A percentile compares a stretch with the other conserved stretches of the same genome.
Evolutionary conservation across 2,113 vertebrate genomes (phyloP).

Genomic region (Zosterops pallidus): DNA sequence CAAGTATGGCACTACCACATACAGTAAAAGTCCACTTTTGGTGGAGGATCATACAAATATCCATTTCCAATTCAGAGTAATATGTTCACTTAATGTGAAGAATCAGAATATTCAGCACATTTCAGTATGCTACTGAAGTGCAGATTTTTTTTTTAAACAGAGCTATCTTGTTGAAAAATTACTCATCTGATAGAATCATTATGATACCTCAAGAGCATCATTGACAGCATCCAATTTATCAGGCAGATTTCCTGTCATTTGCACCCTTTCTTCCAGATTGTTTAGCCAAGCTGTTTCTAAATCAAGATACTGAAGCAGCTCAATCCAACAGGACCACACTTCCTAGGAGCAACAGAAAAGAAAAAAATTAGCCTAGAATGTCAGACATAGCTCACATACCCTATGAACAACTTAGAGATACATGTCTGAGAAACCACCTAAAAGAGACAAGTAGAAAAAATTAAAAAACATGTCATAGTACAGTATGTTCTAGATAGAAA

Average conservation of each 20-base stretch:
- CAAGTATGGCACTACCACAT: not conserved
- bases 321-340: slow-evolving; percentile 99
- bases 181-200: not conserved
- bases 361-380: not conserved
- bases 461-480: not conserved
- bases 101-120: not conserved
- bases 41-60: not conserved
- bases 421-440: not conserved
- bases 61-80: not conserved
- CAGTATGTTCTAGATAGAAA: not conserved
- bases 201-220: slow-evolving; percentile 88
- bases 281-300: slow-evolving; percentile 89
- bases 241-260: slow-evolving; percentile 79
- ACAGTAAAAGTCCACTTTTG: not conserved
- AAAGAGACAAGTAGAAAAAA: not conserved
- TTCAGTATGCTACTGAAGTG: not conserved
- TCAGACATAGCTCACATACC: not conserved
- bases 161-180: not conserved
- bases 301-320: slow-evolving; percentile 93
- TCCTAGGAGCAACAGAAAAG: slow-evolving; percentile 74
- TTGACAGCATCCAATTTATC: slow-evolving; percentile 81
- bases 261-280: slow-evolving; percentile 85
- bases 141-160: not conserved
- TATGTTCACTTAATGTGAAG: not conserved
- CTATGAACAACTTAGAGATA: not conserved